phyloP scores from a whole-genome alignment of 2,888 invertebrate genomes.

The Allophyes oxyacanthae region DNA sequence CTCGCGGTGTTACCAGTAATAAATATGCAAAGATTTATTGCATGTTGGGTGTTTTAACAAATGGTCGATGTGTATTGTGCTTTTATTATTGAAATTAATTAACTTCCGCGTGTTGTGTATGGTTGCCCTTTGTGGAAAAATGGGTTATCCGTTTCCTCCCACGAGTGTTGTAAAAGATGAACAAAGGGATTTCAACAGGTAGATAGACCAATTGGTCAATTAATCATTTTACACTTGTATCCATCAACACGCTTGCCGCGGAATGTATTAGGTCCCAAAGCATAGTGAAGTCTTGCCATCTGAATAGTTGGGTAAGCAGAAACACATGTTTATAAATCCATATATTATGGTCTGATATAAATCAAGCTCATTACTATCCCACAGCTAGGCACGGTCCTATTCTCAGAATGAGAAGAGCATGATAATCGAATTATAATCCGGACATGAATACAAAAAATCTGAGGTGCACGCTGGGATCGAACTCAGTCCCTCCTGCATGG shows the following conservation, averaged over 20 bases:
- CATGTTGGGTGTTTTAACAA: constrained; percentile 48
- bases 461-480: no score
- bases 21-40: constrained; percentile 59
- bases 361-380: no score
- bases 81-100: constrained; percentile 47
- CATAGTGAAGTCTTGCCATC: no score
- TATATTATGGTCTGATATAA: no score
- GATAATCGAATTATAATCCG: no score
- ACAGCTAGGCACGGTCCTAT: no score
- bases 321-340: no score
- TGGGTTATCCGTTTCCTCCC: constrained; percentile 32
- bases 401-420: no score
- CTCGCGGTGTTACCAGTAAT: constrained; percentile 56
- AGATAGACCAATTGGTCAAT: constrained; percentile 1
- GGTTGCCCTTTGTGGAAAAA: constrained; percentile 8
- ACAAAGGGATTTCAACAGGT: constrained; percentile 12
- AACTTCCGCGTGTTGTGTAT: constrained; percentile 24
- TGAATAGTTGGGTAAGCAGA: no score
- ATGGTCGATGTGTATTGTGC: constrained; percentile 35
- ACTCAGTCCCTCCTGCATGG: no score
- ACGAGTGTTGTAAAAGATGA: constrained; percentile 22
- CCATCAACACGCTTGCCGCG: background rate
- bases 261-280: background rate
- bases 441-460: no score
- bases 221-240: constrained; percentile 16